phyloP scores from a whole-genome alignment of 2,797 vertebrate genomes.

The Cheirogaleus major region DNA sequence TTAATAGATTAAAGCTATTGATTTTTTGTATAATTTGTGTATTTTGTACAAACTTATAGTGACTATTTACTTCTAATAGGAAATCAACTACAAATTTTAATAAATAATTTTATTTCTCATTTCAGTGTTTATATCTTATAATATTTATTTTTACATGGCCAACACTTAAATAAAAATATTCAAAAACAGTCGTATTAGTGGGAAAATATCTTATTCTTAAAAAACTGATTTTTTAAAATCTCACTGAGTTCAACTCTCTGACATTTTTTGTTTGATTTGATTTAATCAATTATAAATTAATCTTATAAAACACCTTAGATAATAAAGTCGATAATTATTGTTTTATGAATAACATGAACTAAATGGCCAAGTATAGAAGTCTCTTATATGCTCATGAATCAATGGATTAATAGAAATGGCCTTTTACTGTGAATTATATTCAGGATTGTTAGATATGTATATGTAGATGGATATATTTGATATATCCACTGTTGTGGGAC shows the following conservation, averaged over 20 bases:
- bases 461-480: background rate
- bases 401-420: background rate
- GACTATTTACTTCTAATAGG: background rate
- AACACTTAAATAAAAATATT: slow-evolving; percentile 5
- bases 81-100: background rate
- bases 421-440: background rate
- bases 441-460: background rate
- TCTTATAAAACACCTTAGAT: background rate
- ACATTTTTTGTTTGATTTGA: background rate
- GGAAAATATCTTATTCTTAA: background rate
- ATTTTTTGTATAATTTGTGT: background rate
- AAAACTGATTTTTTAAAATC: background rate
- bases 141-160: background rate
- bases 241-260: background rate
- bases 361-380: background rate
- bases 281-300: background rate
- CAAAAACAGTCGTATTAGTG: background rate
- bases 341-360: background rate
- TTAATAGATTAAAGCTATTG: background rate
- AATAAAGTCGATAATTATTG: background rate
- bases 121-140: background rate
- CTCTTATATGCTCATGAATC: background rate
- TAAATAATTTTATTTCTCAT: background rate
- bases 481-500: background rate
- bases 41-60: background rate